Evolutionary conservation across 2,113 vertebrate species (phyloP).

Genomic region (Myotis lucifugus): DNA sequence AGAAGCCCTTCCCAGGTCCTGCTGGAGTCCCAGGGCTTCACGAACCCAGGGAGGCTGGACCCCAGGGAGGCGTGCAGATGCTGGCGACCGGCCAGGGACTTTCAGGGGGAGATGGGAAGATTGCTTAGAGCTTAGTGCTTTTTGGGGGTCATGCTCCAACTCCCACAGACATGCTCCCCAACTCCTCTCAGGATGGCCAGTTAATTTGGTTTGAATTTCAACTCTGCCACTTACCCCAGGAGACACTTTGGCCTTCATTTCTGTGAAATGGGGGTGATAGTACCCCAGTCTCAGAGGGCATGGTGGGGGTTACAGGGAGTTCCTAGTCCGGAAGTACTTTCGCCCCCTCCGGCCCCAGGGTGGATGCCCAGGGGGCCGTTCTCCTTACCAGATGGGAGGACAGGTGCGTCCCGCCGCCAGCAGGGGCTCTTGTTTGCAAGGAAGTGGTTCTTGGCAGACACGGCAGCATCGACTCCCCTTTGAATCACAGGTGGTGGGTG

Average conservation of each 20-base stretch:
- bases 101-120: not conserved
- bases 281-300: accelerated
- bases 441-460: not conserved
- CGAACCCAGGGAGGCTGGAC: not conserved
- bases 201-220: not conserved
- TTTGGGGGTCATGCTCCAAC: not conserved
- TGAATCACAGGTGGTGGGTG: not conserved
- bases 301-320: not conserved
- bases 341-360: not conserved
- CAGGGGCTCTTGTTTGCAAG: not conserved
- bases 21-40: not conserved
- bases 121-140: not conserved
- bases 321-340: not conserved
- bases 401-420: not conserved
- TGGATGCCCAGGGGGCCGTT: not conserved
- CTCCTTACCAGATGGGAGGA: not conserved
- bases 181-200: not conserved
- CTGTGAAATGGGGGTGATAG: not conserved
- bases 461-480: not conserved
- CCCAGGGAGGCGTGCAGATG: not conserved
- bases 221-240: not conserved
- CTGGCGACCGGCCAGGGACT: not conserved
- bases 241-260: not conserved
- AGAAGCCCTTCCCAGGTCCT: not conserved
- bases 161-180: not conserved